These are phyloP conservation scores for Micrasema longulum DNA, from an alignment of 1,140 invertebrate genomes.

Conservation along the genomic window DNA sequence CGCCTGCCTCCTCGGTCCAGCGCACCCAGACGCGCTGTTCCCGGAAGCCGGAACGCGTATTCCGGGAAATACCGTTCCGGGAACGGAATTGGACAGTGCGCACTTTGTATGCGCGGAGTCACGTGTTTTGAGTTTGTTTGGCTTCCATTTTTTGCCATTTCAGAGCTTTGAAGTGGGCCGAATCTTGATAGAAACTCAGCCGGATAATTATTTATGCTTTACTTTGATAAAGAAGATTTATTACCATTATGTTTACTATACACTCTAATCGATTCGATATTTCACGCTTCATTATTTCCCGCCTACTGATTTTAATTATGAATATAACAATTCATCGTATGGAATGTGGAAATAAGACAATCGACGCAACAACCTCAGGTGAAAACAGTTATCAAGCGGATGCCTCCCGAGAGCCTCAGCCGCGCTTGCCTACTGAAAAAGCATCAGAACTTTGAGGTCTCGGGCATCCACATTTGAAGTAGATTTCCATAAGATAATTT, in stretches of 20 bases:
- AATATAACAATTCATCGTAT: no score
- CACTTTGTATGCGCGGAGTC: conserved; percentile 20
- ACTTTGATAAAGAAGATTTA: conserved; percentile 16
- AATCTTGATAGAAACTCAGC: conserved; percentile 12
- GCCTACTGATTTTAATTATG: no score
- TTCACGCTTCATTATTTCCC: no score
- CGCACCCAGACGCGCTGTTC: conserved; percentile 34
- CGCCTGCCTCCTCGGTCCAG: conserved; percentile 30
- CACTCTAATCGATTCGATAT: background rate
- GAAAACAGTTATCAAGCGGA: no score
- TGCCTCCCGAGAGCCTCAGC: no score
- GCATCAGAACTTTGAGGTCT: no score
- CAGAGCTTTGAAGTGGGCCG: conserved; percentile 14
- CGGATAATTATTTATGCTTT: background rate
- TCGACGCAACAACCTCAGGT: no score
- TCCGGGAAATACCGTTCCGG: background rate
- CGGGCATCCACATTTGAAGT: no score
- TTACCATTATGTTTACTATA: background rate
- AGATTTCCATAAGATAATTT: no score
- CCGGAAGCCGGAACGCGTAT: conserved; percentile 23
- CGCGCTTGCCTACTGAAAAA: no score
- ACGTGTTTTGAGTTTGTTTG: conserved; percentile 5
- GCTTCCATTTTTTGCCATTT: background rate
- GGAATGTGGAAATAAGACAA: no score
- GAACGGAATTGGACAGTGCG: conserved; percentile 10